phyloP scores from a whole-genome alignment of 2,113 vertebrate species.

The Lophochroa leadbeateri region DNA sequence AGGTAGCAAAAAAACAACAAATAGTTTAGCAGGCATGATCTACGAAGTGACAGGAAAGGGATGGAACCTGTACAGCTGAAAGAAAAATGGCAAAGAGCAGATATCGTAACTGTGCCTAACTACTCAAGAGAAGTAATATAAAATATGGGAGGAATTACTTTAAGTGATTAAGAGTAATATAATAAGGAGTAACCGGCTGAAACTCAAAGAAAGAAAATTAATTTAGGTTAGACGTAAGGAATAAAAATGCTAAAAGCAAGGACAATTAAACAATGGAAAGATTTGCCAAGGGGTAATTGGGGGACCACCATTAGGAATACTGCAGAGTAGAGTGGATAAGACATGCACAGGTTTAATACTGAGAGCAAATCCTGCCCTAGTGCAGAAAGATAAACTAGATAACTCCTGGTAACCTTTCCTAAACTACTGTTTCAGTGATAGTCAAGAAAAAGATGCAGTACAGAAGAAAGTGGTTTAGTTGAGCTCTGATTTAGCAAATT shows the following conservation, averaged over 20 bases:
- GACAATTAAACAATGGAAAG: background rate
- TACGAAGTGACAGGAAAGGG: background rate
- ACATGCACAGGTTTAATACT: background rate
- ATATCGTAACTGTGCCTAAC: background rate
- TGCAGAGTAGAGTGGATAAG: background rate
- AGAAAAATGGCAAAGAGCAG: background rate
- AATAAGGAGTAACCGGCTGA: background rate
- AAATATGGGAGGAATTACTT: background rate
- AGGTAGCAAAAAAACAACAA: background rate
- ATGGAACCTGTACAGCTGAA: background rate
- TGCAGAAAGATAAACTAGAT: background rate
- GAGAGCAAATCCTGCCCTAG: background rate
- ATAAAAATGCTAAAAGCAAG: background rate
- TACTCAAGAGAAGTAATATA: background rate
- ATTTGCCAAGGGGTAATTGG: background rate
- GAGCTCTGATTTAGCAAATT: background rate
- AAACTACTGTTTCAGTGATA: background rate
- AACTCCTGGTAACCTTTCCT: background rate
- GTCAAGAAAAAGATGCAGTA: accelerated
- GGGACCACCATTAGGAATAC: background rate
- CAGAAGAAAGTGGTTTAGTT: background rate
- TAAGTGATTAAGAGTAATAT: background rate
- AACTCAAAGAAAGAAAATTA: background rate
- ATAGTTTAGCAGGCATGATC: background rate
- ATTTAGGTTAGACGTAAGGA: background rate